phyloP scores from a whole-genome alignment of 2,888 invertebrate species.

The Colletes collaris region DNA sequence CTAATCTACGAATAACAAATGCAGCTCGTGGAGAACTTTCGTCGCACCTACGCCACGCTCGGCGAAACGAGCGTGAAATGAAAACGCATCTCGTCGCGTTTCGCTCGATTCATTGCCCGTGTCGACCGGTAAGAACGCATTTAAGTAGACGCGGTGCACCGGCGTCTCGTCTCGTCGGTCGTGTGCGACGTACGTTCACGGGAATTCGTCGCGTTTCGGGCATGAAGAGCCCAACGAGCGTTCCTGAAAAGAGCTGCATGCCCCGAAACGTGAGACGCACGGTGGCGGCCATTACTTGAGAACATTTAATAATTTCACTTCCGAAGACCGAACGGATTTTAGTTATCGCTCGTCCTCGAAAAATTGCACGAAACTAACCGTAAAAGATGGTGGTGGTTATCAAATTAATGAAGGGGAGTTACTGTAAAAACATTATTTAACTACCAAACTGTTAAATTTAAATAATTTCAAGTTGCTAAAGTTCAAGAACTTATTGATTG shows the following conservation, averaged over 20 bases:
- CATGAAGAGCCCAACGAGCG: not conserved
- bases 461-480: too few relatives aligned
- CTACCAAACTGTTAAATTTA: too few relatives aligned
- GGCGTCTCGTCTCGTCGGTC: constrained; percentile 28
- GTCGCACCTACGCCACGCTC: constrained; percentile 24
- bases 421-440: too few relatives aligned
- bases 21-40: constrained; percentile 44
- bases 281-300: too few relatives aligned
- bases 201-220: constrained; percentile 27
- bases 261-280: not conserved
- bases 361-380: too few relatives aligned
- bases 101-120: constrained; percentile 25
- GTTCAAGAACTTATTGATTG: too few relatives aligned
- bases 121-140: not conserved
- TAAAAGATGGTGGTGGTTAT: too few relatives aligned
- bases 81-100: constrained; percentile 52
- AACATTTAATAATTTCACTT: too few relatives aligned
- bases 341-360: too few relatives aligned
- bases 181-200: constrained; percentile 29
- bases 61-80: constrained; percentile 58
- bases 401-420: too few relatives aligned
- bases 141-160: constrained; percentile 2
- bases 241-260: constrained; percentile 7
- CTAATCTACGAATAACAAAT: constrained; percentile 65
- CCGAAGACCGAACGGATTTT: too few relatives aligned